Conservation (phyloP, 2,888 invertebrate genomes). For the Agrochola circellaris region DNA sequence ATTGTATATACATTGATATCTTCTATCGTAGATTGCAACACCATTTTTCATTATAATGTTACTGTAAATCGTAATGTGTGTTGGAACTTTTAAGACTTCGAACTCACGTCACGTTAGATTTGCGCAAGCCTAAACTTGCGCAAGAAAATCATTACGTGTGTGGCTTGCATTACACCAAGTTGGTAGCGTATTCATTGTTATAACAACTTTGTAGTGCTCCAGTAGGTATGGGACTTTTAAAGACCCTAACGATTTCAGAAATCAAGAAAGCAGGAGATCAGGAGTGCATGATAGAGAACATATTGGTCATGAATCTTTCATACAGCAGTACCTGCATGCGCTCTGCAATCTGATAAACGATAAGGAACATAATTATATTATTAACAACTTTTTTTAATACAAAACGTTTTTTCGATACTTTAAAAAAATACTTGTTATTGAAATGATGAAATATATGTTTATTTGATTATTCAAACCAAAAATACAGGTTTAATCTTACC, state of each 20-base stretch:
- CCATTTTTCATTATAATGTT: no score
- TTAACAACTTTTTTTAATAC: no score
- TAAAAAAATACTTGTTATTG: no score
- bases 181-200: no score
- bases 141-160: no score
- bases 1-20: constrained; percentile 3
- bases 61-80: no score
- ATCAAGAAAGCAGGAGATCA: neutral
- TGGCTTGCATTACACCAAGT: no score
- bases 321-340: neutral
- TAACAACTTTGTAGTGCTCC: neutral
- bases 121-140: no score
- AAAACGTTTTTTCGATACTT: no score
- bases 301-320: neutral
- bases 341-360: neutral
- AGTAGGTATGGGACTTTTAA: neutral
- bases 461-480: neutral
- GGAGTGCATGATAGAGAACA: neutral
- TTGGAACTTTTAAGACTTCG: no score
- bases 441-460: no score
- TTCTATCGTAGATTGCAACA: neutral
- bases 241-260: neutral
- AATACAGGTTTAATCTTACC: neutral
- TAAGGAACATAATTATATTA: neutral
- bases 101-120: no score